Conservation (phyloP, 2,797 vertebrate species). For the Philypnodon macrostomus region DNA sequence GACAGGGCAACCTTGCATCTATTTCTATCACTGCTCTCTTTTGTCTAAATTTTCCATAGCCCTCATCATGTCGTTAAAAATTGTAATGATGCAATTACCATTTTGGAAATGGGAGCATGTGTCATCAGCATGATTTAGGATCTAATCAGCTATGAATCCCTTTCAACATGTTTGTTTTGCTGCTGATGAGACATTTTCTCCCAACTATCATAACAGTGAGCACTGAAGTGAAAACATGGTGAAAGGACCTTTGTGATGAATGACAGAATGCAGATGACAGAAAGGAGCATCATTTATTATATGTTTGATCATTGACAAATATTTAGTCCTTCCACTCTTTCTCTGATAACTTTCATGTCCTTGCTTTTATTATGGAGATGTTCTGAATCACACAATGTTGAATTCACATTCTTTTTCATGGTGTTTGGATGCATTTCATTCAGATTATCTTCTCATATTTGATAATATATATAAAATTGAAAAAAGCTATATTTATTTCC, state of each 20-base stretch:
- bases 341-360: conserved; percentile 14
- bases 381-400: too few relatives aligned
- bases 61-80: conserved; percentile 32
- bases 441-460: too few relatives aligned
- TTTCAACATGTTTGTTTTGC: conserved; percentile 33
- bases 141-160: conserved; percentile 33
- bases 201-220: conserved; percentile 7
- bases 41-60: conserved; percentile 45
- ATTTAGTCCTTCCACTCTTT: conserved; percentile 16
- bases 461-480: too few relatives aligned
- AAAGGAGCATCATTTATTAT: conserved; percentile 44
- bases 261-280: conserved; percentile 24
- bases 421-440: too few relatives aligned
- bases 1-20: conserved; percentile 22
- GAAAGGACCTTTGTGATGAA: conserved; percentile 29
- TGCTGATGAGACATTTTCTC: conserved; percentile 14
- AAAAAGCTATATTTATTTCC: too few relatives aligned
- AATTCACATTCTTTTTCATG: conserved; percentile 24
- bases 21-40: conserved; percentile 12
- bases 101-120: conserved; percentile 37
- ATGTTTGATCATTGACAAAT: conserved; percentile 46
- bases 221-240: conserved; percentile 24
- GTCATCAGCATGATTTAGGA: conserved; percentile 36
- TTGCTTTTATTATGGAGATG: too few relatives aligned
- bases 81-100: conserved; percentile 50